Conservation (phyloP, 2,888 invertebrate genomes). For the Acanthosepion pharaonis region DNA sequence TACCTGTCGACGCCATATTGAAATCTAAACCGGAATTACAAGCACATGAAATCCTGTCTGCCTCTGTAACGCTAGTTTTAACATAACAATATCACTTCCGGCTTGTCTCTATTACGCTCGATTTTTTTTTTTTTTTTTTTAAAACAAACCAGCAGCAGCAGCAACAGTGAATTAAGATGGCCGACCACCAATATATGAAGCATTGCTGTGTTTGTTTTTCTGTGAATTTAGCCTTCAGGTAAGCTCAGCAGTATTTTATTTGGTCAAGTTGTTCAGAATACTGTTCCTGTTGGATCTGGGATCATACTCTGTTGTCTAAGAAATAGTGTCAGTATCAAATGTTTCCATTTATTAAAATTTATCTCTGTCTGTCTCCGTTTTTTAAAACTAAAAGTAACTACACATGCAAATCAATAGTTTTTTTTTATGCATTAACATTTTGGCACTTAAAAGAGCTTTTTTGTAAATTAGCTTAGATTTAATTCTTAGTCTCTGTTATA, state of each 20-base stretch:
- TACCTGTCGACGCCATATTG: not conserved
- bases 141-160: not conserved
- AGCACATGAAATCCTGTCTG: not conserved
- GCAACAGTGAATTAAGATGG: not conserved
- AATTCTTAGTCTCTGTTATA: too few relatives aligned
- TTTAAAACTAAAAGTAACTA: not conserved
- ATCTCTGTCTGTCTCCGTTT: not conserved
- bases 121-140: not conserved
- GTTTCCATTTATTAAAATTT: not conserved
- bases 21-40: not conserved
- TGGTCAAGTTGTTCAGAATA: not conserved
- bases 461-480: too few relatives aligned
- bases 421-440: too few relatives aligned
- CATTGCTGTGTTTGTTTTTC: conserved; percentile 11
- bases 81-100: too few relatives aligned
- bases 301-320: not conserved
- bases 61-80: not conserved
- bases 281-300: not conserved
- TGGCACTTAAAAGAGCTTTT: too few relatives aligned
- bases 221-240: not conserved
- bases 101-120: not conserved
- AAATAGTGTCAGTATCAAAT: not conserved
- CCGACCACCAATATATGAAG: not conserved
- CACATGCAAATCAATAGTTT: too few relatives aligned
- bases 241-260: not conserved